phyloP scores from a whole-genome alignment of 2,113 vertebrate genomes.

The Haplochromis burtoni region DNA sequence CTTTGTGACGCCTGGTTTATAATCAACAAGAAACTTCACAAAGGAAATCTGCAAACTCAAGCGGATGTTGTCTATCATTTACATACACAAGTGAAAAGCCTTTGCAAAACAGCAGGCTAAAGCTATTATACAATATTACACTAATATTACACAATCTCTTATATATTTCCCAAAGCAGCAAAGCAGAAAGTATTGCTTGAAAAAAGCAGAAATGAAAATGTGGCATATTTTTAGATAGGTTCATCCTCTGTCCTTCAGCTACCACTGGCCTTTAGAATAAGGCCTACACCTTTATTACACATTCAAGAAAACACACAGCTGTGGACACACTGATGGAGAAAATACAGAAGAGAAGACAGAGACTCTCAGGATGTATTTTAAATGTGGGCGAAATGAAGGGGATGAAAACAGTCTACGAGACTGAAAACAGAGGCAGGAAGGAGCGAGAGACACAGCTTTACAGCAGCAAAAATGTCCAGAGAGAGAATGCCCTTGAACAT shows the following conservation, averaged over 20 bases:
- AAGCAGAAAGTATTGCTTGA: not conserved
- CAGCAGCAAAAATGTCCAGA: not conserved
- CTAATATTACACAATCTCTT: not conserved
- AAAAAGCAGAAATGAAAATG: not conserved
- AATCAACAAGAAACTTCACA: not conserved
- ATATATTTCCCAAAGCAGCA: not conserved
- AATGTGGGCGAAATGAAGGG: not conserved
- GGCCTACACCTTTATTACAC: not conserved
- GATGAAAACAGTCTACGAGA: not conserved
- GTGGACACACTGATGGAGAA: not conserved
- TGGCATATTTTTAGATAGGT: not conserved
- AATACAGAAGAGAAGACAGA: not conserved
- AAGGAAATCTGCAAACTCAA: not conserved
- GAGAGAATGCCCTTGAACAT: conserved; percentile 49
- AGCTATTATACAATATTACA: not conserved
- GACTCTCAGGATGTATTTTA: not conserved
- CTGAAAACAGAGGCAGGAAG: not conserved
- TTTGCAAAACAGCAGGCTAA: not conserved
- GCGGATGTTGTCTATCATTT: not conserved
- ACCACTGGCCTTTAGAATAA: not conserved
- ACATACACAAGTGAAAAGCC: not conserved
- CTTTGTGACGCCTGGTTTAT: not conserved
- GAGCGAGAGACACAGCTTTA: not conserved
- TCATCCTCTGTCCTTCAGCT: not conserved
- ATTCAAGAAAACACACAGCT: not conserved